A percentile compares a stretch with the other conserved stretches of the same genome.
phyloP scores from a whole-genome alignment of 2,797 vertebrate species.

The Limosa lapponica region DNA sequence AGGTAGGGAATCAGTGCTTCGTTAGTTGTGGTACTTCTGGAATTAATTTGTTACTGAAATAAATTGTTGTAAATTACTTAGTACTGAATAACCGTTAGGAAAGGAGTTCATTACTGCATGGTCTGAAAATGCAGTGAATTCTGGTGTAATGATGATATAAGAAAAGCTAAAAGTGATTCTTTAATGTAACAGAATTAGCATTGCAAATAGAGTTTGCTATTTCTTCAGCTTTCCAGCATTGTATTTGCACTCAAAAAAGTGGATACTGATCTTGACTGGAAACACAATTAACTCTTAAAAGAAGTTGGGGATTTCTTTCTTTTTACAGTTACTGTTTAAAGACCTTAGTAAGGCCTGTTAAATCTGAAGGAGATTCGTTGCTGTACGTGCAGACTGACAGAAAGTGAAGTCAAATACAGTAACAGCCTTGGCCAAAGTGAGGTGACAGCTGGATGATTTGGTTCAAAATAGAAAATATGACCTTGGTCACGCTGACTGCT shows the following conservation, averaged over 20 bases:
- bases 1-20: not conserved
- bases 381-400: not conserved
- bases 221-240: not conserved
- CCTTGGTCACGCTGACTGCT: not conserved
- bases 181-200: not conserved
- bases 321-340: constrained; percentile 3
- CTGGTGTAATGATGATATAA: not conserved
- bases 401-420: not conserved
- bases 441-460: not conserved
- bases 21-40: not conserved
- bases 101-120: not conserved
- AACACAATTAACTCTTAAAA: not conserved
- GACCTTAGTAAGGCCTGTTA: not conserved
- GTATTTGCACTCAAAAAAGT: not conserved
- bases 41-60: not conserved
- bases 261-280: not conserved
- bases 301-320: not conserved
- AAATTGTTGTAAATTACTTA: not conserved
- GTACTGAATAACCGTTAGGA: not conserved
- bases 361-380: not conserved
- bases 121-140: not conserved
- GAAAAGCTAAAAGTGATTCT: not conserved
- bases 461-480: constrained; percentile 1
- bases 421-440: not conserved
- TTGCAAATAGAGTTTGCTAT: not conserved